Percentiles rank a stretch among this genome's conserved stretches.
Evolutionary conservation across 2,113 vertebrate genomes (phyloP).

Genomic region (Lucifuga dentata): DNA sequence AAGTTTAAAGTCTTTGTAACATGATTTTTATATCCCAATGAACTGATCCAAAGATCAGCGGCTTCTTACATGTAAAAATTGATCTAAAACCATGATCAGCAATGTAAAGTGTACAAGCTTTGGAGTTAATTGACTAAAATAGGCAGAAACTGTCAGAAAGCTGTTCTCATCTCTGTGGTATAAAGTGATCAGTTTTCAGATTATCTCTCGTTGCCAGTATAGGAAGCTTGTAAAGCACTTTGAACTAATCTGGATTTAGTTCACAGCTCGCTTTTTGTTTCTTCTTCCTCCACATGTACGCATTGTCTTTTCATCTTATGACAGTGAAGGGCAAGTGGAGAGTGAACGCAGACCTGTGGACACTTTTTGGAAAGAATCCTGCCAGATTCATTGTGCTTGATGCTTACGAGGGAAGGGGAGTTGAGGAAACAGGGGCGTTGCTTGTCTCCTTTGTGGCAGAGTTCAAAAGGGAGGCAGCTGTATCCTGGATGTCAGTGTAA

Average conservation of each 20-base stretch:
- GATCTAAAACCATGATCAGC: too few species aligned
- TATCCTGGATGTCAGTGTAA: conserved; percentile 49
- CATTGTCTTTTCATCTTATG: conserved; percentile 1
- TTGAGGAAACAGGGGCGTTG: conserved; percentile 29
- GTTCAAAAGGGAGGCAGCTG: conserved; percentile 63
- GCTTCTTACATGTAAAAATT: too few species aligned
- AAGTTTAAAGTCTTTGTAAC: too few species aligned
- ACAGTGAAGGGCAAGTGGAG: conserved; percentile 1
- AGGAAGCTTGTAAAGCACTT: too few species aligned
- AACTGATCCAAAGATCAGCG: too few species aligned
- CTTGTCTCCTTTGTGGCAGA: conserved; percentile 42
- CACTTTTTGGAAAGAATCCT: conserved; percentile 28
- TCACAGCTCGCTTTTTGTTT: not conserved
- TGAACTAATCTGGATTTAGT: too few species aligned
- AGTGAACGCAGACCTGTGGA: conserved; percentile 5
- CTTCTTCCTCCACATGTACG: not conserved
- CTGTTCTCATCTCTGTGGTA: too few species aligned
- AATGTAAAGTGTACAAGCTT: too few species aligned
- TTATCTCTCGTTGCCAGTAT: too few species aligned
- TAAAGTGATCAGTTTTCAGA: too few species aligned
- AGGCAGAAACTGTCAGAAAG: too few species aligned
- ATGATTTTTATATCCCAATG: not conserved
- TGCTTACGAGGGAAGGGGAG: conserved; percentile 35
- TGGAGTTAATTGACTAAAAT: too few species aligned
- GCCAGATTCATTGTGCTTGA: conserved; percentile 35